These are phyloP conservation scores for Lymantria dispar DNA, from an alignment of 2,888 invertebrate species.

Conservation along the genomic window DNA sequence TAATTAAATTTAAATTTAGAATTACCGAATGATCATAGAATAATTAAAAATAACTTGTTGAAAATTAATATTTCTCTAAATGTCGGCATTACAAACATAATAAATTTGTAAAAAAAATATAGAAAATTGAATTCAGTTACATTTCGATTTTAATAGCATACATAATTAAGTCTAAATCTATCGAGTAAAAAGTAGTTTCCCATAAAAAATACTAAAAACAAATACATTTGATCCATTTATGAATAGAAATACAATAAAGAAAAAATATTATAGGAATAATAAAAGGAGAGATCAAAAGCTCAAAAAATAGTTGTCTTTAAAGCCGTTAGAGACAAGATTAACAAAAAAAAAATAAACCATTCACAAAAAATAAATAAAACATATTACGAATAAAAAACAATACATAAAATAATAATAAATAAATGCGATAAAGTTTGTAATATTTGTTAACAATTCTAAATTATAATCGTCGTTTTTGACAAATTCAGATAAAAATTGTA, in stretches of 20 bases:
- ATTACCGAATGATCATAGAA: too few relatives aligned
- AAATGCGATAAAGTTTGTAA: conserved; percentile 18
- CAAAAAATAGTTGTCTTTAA: conserved; percentile 7
- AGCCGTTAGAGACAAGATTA: background rate
- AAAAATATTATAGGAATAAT: background rate
- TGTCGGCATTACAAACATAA: too few relatives aligned
- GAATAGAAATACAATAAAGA: background rate
- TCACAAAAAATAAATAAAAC: conserved; percentile 15
- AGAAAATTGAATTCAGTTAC: too few relatives aligned
- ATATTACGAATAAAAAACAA: conserved; percentile 8
- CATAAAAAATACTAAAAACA: background rate
- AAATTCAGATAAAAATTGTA: too few relatives aligned
- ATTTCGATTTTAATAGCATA: too few relatives aligned
- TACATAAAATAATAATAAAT: conserved; percentile 4
- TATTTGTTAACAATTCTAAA: too few relatives aligned
- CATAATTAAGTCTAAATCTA: too few relatives aligned
- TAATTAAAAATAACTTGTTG: too few relatives aligned
- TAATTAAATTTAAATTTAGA: background rate
- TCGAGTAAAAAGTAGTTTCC: background rate
- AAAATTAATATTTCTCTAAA: too few relatives aligned
- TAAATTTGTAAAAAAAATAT: too few relatives aligned
- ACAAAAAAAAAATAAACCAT: conserved; percentile 23
- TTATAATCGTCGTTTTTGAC: too few relatives aligned
- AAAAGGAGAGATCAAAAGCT: background rate
- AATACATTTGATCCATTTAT: background rate